Base-by-base conservation (phyloP, 2,113 vertebrate genomes). In the Lota lota region DNA sequence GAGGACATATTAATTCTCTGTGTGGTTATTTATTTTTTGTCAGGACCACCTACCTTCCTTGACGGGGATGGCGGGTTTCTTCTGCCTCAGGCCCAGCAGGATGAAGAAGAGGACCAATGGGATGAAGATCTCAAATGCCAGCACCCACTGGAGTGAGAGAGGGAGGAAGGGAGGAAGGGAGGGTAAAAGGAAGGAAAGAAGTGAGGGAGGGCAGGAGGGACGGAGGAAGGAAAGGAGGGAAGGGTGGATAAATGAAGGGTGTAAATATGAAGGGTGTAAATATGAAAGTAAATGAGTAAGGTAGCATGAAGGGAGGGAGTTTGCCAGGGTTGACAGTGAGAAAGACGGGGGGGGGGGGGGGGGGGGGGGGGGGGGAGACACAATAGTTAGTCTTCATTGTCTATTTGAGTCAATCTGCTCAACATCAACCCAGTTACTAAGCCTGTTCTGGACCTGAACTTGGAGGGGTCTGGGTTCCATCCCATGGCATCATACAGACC, bases 61-160 rank as follows among this genome's bases (percentile, higher is more conserved):
- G 85, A 98, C 95, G 0, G 94, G 92, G 81, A 98, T 97, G 33
- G 95, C 95, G 0, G 96, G 97, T 66, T 99, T 99, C 90, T 99
- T 99, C 92, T 96, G 94, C 73, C 96, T 90, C 53, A 99, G 90
- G 18, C 96, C 97, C 81, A 99, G 79, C 0, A 99, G 90, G 76
- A 99, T 97, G 89, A 99, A 98, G 91, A 99, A 99, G 47, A 98
- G 95, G 53, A 97, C 97, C 28, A 99, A 81, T 0, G 96, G 97
- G 80, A 99, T 99, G 88, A 98, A 98, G 86, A 98, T 94, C 90
- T 99, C 97, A 2, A 98, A 99, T 14, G 97, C 92, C 88, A 99
- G 83, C 76, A 99, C 97, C 96, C 97, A 97, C 97, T 99, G 85
- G 0, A 78, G 40, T 33, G 58, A 40, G 54, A 57, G 68, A 18